Evolutionary conservation across 1,140 invertebrate species (phyloP).

Genomic region (Mercenaria mercenaria): DNA sequence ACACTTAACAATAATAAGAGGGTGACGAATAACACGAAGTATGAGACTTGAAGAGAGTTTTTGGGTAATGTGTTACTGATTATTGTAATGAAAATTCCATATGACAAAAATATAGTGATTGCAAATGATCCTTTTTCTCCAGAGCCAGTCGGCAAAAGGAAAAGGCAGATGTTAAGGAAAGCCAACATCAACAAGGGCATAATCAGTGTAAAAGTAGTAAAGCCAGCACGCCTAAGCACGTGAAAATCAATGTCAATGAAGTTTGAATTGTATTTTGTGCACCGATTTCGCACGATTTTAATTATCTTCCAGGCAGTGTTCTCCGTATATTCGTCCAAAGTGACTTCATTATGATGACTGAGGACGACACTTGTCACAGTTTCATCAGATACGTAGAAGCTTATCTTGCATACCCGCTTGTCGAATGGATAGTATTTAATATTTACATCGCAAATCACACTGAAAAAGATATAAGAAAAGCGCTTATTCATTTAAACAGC

Average conservation of each 20-base stretch:
- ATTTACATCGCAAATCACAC: conserved; percentile 11
- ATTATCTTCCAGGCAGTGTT: neutral
- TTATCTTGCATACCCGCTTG: neutral
- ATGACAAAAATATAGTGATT: conserved; percentile 33
- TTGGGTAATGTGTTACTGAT: conserved; percentile 4
- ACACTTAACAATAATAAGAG: conserved; percentile 1
- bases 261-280: neutral
- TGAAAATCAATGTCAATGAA: neutral
- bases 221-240: neutral
- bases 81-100: conserved; percentile 10
- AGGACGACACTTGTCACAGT: neutral
- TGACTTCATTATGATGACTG: neutral
- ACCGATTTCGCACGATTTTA: neutral
- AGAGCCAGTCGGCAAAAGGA: conserved; percentile 6
- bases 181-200: conserved; percentile 33
- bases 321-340: neutral
- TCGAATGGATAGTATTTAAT: conserved; percentile 31
- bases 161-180: conserved; percentile 30
- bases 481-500: neutral
- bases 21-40: neutral
- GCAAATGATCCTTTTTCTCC: conserved; percentile 25
- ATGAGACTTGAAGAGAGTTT: conserved; percentile 42
- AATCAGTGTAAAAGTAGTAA: conserved; percentile 24
- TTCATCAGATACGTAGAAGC: conserved; percentile 4
- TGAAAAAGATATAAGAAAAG: neutral